Conservation (phyloP, 2,113 vertebrate genomes). For the Monarcha castaneiventris region DNA sequence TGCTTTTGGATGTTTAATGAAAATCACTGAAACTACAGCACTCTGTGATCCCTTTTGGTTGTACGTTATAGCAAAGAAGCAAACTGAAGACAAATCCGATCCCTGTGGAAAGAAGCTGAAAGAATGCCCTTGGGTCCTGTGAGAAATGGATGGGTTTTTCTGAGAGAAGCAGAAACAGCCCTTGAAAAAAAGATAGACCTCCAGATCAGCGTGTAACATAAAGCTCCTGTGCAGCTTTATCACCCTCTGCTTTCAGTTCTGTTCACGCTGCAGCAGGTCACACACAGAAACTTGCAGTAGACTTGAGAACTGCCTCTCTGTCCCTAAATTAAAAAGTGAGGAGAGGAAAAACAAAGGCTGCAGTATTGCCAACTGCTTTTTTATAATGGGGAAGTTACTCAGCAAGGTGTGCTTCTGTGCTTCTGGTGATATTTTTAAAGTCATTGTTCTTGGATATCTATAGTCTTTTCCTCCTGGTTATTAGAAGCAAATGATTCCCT, state of each 20-base stretch:
- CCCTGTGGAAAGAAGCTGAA: not conserved
- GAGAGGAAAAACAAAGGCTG: not conserved
- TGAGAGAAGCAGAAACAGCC: not conserved
- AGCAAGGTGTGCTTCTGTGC: not conserved
- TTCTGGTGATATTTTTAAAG: not conserved
- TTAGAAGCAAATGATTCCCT: not conserved
- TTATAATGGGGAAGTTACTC: not conserved
- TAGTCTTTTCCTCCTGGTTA: not conserved
- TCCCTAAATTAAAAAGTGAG: not conserved
- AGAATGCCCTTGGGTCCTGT: not conserved
- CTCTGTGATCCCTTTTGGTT: not conserved
- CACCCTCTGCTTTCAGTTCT: constrained; percentile 29
- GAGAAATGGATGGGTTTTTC: not conserved
- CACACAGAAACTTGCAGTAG: not conserved
- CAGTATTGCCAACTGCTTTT: not conserved
- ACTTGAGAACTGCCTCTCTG: not conserved
- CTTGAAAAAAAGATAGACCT: constrained; percentile 38
- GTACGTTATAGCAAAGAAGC: not conserved
- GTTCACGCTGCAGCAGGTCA: not conserved
- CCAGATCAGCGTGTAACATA: not conserved
- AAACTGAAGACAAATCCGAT: not conserved
- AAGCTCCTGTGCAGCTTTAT: not conserved
- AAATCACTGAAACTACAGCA: not conserved
- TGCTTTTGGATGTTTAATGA: not conserved
- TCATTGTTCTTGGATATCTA: not conserved